Base-by-base conservation (phyloP, 2,797 vertebrate genomes). In the Spheniscus humboldti region DNA sequence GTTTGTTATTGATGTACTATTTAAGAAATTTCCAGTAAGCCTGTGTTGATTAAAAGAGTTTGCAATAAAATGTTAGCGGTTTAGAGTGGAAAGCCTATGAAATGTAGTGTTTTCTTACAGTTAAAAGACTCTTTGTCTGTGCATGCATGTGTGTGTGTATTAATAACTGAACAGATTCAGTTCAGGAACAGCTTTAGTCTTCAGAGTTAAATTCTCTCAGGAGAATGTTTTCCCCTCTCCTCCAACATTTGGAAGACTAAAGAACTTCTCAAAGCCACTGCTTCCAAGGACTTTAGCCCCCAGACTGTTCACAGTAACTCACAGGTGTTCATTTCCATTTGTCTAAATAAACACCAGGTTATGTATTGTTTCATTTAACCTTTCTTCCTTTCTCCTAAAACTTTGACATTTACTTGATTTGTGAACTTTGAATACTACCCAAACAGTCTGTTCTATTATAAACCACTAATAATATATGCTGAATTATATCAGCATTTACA, bases 281-380 rank as follows among this genome's bases (percentile, higher is more conserved):
- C 10, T 69, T 10, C n/a, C 41, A 75, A 77, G 10, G 33, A 73
- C 48, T 77, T 81, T 15, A 81, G 8, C 11, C 4, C 30, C 17
- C 81, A 22, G 13, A 18, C 16, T 50, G 1, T 50, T 64, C 63
- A 47, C 6, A 43, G 15, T 55, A 71, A 48, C 17, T 56, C 62
- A 33, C 4, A 55, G 17, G 18, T 2, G 2, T 18, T 24, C 10
- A 23, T 50, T 82, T 69, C 17, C 9, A 55, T 55, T 50, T 41
- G 9, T 87, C 18, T 62, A 72, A 84, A 85, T 25, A 63, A 84
- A 68, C 8, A 68, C 0, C 4, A 66, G 30, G 6, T 48, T 72
- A 45, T 33, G 5, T 9, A 50, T 57, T 0, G 4, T 72, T 78
- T 82, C 1, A n/a, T 60, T 66, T 62, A 60, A 9, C 6, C 2